Base-by-base conservation (phyloP, 1,140 invertebrate genomes). In the Diachasma alloeum region DNA sequence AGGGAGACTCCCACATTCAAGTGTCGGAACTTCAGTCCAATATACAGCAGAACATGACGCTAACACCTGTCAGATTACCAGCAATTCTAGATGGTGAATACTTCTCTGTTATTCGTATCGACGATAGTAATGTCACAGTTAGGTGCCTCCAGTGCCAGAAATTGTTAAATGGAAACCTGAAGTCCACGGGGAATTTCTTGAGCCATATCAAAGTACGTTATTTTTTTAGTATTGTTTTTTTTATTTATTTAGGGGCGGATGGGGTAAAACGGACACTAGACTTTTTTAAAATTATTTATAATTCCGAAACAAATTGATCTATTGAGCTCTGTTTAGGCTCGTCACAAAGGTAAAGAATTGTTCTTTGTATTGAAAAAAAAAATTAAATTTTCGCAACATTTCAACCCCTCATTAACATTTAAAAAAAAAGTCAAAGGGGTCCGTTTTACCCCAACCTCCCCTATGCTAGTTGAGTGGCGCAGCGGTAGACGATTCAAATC, bases 11-110 rank as follows among this genome's bases (percentile, higher is more conserved):
- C 48, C 42, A 76, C 15, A 81, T 84, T 81, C 83, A 87, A 77
- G 72, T 83, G 3, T 66, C 81, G 0, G 83, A 82, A 8, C 74
- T 86, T 17, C 86, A 87, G 46, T 77, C 83, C 6, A 86, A 84
- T 76, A 24, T 76, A 19, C 84, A 85, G 36, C 84, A 82, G 36
- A 88, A 84, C 37, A 79, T 87, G 73, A 85, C 84, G 3, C 80
- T 90, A 15, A 90, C 88, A 46, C 85, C 89, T 37, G 81, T 90
- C 46, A 79, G 89, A 81, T 80, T 90, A 67, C 89, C 89, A 24
- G 88, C 89, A n/a, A 86, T 90, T 77, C 75, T 90, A 5, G 89
- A 90, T 79, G 88, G 89, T 44, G 89, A 90, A 77, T 90, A 88
- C 70, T 90, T 90, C 69, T 83, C 81, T 22, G 88, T 90, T 19